phyloP scores from a whole-genome alignment of 2,888 invertebrate genomes.

The Trimorus sp. region DNA sequence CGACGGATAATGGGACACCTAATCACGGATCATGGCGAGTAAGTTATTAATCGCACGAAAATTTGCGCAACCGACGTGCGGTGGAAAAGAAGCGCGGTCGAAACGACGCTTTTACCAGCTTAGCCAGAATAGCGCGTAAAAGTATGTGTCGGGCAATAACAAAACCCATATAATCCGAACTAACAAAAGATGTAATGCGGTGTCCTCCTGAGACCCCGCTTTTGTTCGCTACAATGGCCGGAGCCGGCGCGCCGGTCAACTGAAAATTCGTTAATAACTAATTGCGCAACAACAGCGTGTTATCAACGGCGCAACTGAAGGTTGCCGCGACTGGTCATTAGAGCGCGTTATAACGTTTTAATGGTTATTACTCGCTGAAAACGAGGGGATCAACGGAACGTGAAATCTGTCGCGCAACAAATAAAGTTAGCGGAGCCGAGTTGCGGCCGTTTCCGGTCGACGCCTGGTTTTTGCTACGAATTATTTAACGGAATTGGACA shows the following conservation, averaged over 20 bases:
- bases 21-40: too few species aligned
- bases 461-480: constrained; percentile 8
- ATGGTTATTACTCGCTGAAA: constrained; percentile 67
- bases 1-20: too few species aligned
- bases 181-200: constrained; percentile 60
- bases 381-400: constrained; percentile 55
- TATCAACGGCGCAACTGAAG: constrained; percentile 62
- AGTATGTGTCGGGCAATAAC: constrained; percentile 44
- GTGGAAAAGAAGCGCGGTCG: constrained; percentile 22
- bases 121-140: constrained; percentile 32
- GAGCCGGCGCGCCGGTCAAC: constrained; percentile 23
- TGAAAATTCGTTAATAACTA: constrained; percentile 64
- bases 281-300: constrained; percentile 62
- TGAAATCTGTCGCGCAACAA: constrained; percentile 54
- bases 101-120: constrained; percentile 52
- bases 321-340: constrained; percentile 63
- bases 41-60: too few species aligned
- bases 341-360: constrained; percentile 68
- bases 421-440: constrained; percentile 34
- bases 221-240: constrained; percentile 56
- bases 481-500: background rate
- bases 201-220: constrained; percentile 56
- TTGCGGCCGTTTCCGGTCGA: constrained; percentile 24
- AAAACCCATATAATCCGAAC: constrained; percentile 50
- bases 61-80: too few species aligned